phyloP scores from a whole-genome alignment of 2,888 invertebrate genomes.

The Ephialtes manifestator region DNA sequence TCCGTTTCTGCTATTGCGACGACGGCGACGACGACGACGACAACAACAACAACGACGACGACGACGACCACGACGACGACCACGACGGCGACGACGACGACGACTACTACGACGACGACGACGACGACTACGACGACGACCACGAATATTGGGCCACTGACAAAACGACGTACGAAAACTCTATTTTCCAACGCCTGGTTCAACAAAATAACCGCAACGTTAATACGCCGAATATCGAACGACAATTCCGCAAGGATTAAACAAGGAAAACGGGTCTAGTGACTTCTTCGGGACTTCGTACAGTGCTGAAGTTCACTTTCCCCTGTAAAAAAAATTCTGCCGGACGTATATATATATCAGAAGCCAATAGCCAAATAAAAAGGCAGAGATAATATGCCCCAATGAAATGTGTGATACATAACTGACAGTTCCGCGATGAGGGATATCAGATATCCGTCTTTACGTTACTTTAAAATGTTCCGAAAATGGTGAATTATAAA shows the following conservation, averaged over 20 bases:
- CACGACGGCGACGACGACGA: slow-evolving; percentile 10
- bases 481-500: not conserved
- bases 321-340: not conserved
- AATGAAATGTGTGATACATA: not conserved
- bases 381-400: not conserved
- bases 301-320: not conserved
- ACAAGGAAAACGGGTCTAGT: not conserved
- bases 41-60: slow-evolving; percentile 41
- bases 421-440: not conserved
- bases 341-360: not conserved
- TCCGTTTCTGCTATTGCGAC: slow-evolving; percentile 18
- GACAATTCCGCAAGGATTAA: not conserved
- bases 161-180: slow-evolving; percentile 14
- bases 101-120: slow-evolving; percentile 19
- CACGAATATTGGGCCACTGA: slow-evolving; percentile 14
- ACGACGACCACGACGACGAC: slow-evolving; percentile 33
- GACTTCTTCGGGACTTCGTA: not conserved
- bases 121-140: not conserved
- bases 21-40: slow-evolving; percentile 39
- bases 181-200: not conserved
- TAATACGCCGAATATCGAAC: not conserved
- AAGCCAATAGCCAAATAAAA: not conserved
- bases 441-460: not conserved
- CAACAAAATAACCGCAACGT: not conserved
- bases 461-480: not conserved